Evolutionary conservation across 2,888 invertebrate species (phyloP).

Genomic region (Rhodophaea formosa): DNA sequence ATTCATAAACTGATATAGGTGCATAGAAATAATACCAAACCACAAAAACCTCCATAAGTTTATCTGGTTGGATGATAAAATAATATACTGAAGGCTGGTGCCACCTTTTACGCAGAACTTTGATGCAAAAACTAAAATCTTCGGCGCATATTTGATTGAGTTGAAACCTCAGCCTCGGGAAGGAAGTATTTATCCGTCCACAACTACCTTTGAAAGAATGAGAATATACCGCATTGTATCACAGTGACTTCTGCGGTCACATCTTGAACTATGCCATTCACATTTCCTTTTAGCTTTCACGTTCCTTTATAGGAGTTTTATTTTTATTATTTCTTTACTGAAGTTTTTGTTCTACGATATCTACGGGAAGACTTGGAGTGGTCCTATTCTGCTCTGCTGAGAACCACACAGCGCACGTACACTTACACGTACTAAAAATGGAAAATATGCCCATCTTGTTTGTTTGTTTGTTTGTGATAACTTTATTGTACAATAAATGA

Average conservation of each 20-base stretch:
- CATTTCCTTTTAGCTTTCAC: neutral
- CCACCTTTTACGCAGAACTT: no score
- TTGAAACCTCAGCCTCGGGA: neutral
- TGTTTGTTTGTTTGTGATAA: no score
- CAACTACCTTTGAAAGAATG: neutral
- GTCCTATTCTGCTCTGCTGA: no score
- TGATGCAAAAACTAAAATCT: neutral
- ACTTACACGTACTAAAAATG: no score
- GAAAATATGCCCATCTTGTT: no score
- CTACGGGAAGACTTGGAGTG: neutral
- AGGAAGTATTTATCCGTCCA: constrained; percentile 11
- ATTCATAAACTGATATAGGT: no score
- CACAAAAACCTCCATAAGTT: no score
- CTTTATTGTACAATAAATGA: no score
- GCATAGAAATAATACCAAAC: no score
- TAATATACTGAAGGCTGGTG: no score
- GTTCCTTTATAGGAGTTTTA: neutral
- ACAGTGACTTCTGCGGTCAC: constrained; percentile 1
- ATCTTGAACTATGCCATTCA: neutral
- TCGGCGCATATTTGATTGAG: constrained; percentile 1
- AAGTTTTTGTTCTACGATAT: neutral
- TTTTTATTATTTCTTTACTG: neutral
- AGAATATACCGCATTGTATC: constrained; percentile 8
- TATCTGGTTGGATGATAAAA: no score
- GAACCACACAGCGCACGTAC: no score